Conservation (phyloP, 2,113 vertebrate genomes). For the Mus spicilegus region DNA sequence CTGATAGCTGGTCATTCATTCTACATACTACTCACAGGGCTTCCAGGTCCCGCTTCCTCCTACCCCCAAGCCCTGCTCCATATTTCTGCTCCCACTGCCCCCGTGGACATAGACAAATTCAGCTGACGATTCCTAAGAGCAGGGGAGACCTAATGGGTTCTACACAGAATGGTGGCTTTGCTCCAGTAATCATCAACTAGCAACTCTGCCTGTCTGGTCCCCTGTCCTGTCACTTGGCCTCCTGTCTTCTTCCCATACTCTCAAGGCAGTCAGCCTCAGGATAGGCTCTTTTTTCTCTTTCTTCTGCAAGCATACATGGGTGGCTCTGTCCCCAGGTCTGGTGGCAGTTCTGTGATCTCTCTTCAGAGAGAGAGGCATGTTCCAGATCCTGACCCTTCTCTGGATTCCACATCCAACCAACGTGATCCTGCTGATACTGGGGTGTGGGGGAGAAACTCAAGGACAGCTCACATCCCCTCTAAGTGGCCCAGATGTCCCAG, state of each 20-base stretch:
- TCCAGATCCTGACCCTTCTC: fast-evolving
- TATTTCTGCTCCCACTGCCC: too few relatives aligned
- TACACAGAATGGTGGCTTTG: fast-evolving
- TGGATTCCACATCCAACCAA: not conserved
- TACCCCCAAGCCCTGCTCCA: too few relatives aligned
- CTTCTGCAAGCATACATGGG: fast-evolving
- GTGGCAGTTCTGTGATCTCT: not conserved
- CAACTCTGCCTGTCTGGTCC: not conserved
- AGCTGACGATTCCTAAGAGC: too few relatives aligned
- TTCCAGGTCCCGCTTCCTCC: too few relatives aligned
- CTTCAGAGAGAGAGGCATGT: not conserved
- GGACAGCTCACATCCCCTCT: not conserved
- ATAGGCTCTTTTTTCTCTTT: not conserved
- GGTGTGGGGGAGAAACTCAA: fast-evolving
- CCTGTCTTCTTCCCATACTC: not conserved
- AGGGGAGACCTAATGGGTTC: too few relatives aligned
- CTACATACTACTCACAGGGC: too few relatives aligned
- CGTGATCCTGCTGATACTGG: fast-evolving
- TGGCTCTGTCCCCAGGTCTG: fast-evolving
- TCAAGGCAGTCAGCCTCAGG: fast-evolving
- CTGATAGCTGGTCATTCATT: too few relatives aligned
- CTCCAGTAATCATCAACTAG: fast-evolving
- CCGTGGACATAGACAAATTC: too few relatives aligned
- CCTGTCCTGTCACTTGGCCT: fast-evolving
- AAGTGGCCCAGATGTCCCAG: not conserved